Evolutionary conservation across 1,140 invertebrate genomes (phyloP), one percentile per base, ranked within the genome.

Genomic region (Drosophila sp.): DNA sequence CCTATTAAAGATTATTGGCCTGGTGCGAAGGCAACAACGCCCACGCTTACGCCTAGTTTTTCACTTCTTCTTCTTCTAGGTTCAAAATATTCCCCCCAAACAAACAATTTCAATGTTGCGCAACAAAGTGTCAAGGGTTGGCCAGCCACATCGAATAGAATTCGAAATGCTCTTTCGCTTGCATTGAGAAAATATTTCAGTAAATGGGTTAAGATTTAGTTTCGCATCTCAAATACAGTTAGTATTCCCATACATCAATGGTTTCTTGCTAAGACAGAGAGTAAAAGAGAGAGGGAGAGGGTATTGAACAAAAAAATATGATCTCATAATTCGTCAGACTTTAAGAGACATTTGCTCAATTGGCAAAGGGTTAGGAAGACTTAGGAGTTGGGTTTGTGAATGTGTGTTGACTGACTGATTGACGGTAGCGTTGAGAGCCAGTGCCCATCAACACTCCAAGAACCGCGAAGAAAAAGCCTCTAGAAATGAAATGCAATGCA

Each of bases 391-490:
- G 4, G 30, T 30, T 2, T 30, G 1, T 3, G 30, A 10, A 10
- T 38, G 35, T 38, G 35, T 38, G 35, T 44, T 60, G 79, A 17
- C 56, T 62, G 67, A 60, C 79, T 82, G 82, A 85, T 82, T 79
- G 82, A 85, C 79, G 75, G 75, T 79, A 82, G 83, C 82, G 82
- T 75, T 79, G 82, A 85, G 65, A 85, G 82, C 68, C 38, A 56
- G 35, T 87, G 79, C 82, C 82, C 82, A 76, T 85, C 82, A 85
- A 62, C 83, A 73, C 54, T 50, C 35, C 41, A 47, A 27, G 44
- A 66, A 50, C 41, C 47, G 33, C 38, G 8, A 41, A 27, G 1
- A 54, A n/a, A 27, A 29, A 47, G 32, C 66, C 47, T 60, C 55
- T 66, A 60, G 47, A 66, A 50, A 74, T 64, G 72, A 80, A 72